These are phyloP conservation scores for Cyprinus carpio DNA, from an alignment of 2,113 vertebrate genomes.

Conservation along the genomic window DNA sequence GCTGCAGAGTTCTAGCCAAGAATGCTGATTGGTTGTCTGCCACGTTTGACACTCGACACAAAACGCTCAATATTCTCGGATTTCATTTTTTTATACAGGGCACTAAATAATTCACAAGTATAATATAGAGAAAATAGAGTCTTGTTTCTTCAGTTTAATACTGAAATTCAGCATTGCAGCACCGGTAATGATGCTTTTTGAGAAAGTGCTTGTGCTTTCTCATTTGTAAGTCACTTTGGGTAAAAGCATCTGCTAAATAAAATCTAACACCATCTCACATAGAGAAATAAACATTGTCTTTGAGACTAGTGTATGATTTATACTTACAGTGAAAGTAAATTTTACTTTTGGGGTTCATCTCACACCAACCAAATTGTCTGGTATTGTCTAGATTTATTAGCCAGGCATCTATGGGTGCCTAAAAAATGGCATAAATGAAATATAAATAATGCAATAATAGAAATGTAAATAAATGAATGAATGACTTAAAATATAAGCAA, in stretches of 20 bases:
- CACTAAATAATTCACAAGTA: neutral
- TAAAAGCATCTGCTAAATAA: slow-evolving; percentile 2
- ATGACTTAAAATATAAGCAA: neutral
- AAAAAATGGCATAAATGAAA: neutral
- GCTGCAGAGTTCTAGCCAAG: neutral
- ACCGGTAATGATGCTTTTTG: neutral
- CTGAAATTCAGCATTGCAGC: neutral
- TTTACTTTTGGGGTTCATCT: neutral
- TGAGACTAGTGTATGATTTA: neutral
- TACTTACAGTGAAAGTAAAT: neutral
- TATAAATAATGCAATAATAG: neutral
- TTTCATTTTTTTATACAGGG: neutral
- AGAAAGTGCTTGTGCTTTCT: neutral
- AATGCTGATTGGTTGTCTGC: slow-evolving; percentile 13
- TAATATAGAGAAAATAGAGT: neutral
- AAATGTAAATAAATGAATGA: neutral
- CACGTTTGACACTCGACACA: neutral
- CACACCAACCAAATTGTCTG: neutral
- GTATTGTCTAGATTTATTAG: neutral
- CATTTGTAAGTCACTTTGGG: neutral
- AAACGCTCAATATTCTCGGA: neutral
- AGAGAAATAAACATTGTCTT: neutral
- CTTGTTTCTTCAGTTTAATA: neutral
- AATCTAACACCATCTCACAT: neutral
- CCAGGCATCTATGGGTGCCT: neutral